Conservation (phyloP, 1,140 invertebrate species). For the Caenorhabditis elegans region WBcel235 BX284604.4:11768501-11769000, state of each 20-base stretch:
- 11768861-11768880: neutral
- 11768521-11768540: too few relatives aligned
- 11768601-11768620: too few relatives aligned
- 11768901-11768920: neutral
- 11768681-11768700: neutral
- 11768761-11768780: neutral
- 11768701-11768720: constrained; percentile 8
- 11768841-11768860: neutral
- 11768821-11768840: neutral
- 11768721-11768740: neutral
- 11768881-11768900: neutral
- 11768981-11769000: neutral
- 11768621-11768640: too few relatives aligned
- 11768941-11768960: constrained; percentile 5
- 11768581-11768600: too few relatives aligned
- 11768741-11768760: neutral
- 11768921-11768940: neutral
- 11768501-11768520: too few relatives aligned
- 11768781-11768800: too few relatives aligned
- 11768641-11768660: too few relatives aligned
- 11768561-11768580: too few relatives aligned
- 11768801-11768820: too few relatives aligned
- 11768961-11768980: neutral
- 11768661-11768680: neutral
- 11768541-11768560: too few relatives aligned